phyloP scores from a whole-genome alignment of 2,888 invertebrate species.

The Quadroppia sp. region DNA sequence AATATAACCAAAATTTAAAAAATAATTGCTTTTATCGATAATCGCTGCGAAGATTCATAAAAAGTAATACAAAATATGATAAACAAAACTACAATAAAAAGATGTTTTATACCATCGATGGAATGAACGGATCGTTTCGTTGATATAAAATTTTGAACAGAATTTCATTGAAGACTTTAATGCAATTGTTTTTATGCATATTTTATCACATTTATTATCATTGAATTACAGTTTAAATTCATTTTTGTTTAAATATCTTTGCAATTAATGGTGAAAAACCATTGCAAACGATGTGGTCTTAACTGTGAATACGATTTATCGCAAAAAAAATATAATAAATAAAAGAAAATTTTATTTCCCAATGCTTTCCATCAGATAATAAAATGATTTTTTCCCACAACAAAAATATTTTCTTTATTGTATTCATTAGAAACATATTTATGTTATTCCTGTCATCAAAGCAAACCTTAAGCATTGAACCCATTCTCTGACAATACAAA shows the following conservation, averaged over 20 bases:
- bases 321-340: background rate
- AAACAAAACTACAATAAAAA: no score
- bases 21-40: no score
- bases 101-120: no score
- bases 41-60: no score
- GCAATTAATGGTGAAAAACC: background rate
- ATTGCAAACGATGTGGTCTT: background rate
- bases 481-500: background rate
- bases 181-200: constrained; percentile 20
- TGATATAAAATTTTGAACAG: no score
- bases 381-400: background rate
- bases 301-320: background rate
- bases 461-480: background rate
- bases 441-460: background rate
- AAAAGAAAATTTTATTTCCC: background rate
- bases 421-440: background rate
- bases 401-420: background rate
- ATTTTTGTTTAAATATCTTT: background rate
- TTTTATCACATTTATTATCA: constrained; percentile 25
- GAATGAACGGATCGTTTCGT: no score
- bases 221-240: constrained; percentile 15
- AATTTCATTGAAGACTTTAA: background rate
- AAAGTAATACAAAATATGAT: no score
- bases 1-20: no score
- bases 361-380: constrained; percentile 31